phyloP scores from a whole-genome alignment of 2,888 invertebrate species.

The Alcis repandata region DNA sequence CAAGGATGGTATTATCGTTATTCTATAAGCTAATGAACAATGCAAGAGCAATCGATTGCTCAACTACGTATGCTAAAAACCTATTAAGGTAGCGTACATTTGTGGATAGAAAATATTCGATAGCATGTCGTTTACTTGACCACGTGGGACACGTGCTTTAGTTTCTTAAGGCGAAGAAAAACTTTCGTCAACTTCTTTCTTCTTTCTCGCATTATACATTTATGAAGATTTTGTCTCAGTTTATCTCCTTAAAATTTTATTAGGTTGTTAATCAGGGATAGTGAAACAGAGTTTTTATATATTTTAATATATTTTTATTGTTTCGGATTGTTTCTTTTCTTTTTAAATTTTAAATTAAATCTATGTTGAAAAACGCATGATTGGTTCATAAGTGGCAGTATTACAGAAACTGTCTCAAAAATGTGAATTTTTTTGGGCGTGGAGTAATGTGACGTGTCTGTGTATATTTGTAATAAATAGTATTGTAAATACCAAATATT shows the following conservation, averaged over 20 bases:
- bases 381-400: conserved; percentile 24
- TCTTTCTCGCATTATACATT: no score
- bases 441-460: conserved; percentile 33
- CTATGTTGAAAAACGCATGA: conserved; percentile 11
- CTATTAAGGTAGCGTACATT: no score
- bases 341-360: conserved; percentile 20
- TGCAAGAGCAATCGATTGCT: no score
- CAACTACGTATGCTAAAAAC: no score
- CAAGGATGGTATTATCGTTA: no score
- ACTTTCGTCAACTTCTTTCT: no score
- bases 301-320: conserved; percentile 37
- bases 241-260: not conserved
- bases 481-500: conserved; percentile 74
- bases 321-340: not conserved
- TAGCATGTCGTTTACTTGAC: no score
- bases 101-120: no score
- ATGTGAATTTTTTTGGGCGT: conserved; percentile 18
- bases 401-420: conserved; percentile 40
- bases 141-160: no score
- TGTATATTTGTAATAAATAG: conserved; percentile 52
- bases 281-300: conserved; percentile 16
- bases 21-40: no score
- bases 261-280: not conserved
- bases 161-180: no score
- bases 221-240: no score